These are phyloP conservation scores for Notoglanidium macrostoma DNA, from an alignment of 2,797 vertebrate species.

Conservation along the genomic window DNA sequence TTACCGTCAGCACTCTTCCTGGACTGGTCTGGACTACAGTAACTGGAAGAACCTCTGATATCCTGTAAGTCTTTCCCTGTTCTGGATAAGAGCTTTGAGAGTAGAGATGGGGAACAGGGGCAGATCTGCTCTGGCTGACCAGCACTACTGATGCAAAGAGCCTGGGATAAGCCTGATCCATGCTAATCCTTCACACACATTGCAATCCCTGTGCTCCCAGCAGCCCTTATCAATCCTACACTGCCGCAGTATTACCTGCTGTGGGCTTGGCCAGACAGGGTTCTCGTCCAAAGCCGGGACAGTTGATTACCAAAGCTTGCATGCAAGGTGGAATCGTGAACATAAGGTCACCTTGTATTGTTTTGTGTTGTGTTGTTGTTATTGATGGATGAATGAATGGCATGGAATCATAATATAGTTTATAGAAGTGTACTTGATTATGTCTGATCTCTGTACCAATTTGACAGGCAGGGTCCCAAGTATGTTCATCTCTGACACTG, in stretches of 20 bases:
- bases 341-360: not conserved
- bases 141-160: slow-evolving; percentile 46
- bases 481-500: not conserved
- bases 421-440: not conserved
- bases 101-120: slow-evolving; percentile 42
- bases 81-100: slow-evolving; percentile 51
- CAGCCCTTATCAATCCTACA: slow-evolving; percentile 55
- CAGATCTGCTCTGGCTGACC: slow-evolving; percentile 46
- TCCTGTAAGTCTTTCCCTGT: slow-evolving; percentile 47
- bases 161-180: slow-evolving; percentile 59
- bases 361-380: too few relatives aligned
- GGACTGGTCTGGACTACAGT: slow-evolving; percentile 44
- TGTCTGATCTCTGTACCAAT: not conserved
- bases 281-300: slow-evolving; percentile 42
- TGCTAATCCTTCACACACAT: slow-evolving; percentile 58
- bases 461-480: not conserved
- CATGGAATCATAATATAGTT: not conserved
- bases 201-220: slow-evolving; percentile 46
- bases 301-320: slow-evolving; percentile 31
- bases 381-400: not conserved
- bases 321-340: slow-evolving; percentile 13
- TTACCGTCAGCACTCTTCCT: slow-evolving; percentile 37
- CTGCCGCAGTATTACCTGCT: slow-evolving; percentile 64
- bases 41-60: slow-evolving; percentile 53
- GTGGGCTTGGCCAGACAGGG: slow-evolving; percentile 59